These are phyloP conservation scores for Gisinianus flammeolus DNA, from an alignment of 2,888 invertebrate genomes.

Conservation along the genomic window DNA sequence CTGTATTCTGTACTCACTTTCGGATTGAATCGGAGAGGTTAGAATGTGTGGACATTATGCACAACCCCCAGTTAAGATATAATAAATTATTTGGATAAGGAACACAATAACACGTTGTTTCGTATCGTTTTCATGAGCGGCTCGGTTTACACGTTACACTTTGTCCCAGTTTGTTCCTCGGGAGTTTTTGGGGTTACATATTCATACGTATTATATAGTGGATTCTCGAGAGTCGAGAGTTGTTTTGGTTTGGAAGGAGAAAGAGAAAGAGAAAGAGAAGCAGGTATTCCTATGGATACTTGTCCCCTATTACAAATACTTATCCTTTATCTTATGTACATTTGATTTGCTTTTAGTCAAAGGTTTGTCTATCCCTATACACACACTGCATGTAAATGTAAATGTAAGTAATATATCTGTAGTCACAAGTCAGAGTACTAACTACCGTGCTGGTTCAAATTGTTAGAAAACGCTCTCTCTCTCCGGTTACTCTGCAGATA, in stretches of 20 bases:
- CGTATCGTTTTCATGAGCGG: constrained; percentile 14
- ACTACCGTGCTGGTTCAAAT: no score
- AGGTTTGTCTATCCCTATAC: no score
- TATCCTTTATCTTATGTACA: no score
- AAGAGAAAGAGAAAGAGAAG: not conserved
- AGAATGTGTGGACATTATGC: constrained; percentile 12
- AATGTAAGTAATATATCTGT: no score
- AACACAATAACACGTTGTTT: not conserved
- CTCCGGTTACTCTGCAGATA: no score
- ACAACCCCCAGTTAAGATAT: constrained; percentile 25
- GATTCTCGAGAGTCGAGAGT: constrained; percentile 1
- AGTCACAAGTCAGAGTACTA: no score
- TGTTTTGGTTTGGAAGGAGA: constrained; percentile 3
- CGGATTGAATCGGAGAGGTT: constrained; percentile 10
- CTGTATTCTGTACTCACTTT: constrained; percentile 8
- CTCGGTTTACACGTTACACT: not conserved
- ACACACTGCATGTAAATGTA: no score
- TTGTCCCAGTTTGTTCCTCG: constrained; percentile 10
- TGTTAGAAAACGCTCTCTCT: no score
- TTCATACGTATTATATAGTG: not conserved
- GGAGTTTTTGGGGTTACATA: no score
- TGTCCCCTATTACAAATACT: no score
- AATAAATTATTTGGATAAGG: constrained; percentile 33
- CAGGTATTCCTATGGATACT: no score
- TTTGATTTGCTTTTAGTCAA: no score